These are phyloP conservation scores for Stenoptilia bipunctidactyla DNA, from an alignment of 2,888 invertebrate species.

Conservation along the genomic window DNA sequence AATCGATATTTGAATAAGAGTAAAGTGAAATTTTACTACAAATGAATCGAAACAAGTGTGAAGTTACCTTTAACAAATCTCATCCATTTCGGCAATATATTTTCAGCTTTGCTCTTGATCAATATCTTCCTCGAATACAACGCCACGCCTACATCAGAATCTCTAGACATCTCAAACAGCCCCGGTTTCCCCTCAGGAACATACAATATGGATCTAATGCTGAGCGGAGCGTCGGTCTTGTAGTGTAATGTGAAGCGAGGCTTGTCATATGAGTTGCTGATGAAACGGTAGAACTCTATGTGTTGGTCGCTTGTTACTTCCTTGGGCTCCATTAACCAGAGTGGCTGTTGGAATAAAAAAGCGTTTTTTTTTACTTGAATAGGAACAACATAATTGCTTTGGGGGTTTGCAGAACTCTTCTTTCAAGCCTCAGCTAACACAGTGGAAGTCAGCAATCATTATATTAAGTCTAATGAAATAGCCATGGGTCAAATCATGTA, in stretches of 20 bases:
- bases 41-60: too few relatives aligned
- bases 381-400: constrained; percentile 5
- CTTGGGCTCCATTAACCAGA: constrained; percentile 95
- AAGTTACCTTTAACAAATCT: constrained; percentile 88
- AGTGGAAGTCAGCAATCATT: too few relatives aligned
- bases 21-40: too few relatives aligned
- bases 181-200: constrained; percentile 95
- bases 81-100: constrained; percentile 94
- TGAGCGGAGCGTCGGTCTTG: constrained; percentile 92
- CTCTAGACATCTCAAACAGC: constrained; percentile 90
- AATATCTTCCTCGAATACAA: constrained; percentile 93
- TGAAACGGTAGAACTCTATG: constrained; percentile 92
- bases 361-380: not conserved
- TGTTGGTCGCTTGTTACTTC: constrained; percentile 89
- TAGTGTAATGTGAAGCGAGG: constrained; percentile 94
- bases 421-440: too few relatives aligned
- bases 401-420: too few relatives aligned
- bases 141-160: constrained; percentile 87
- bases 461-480: too few relatives aligned
- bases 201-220: constrained; percentile 91
- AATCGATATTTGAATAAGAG: too few relatives aligned
- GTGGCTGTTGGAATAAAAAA: constrained; percentile 69
- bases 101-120: constrained; percentile 91
- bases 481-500: too few relatives aligned
- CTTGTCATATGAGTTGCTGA: constrained; percentile 87